Evolutionary conservation across 2,113 vertebrate species (phyloP).

Genomic region (Pampusana beccarii): DNA sequence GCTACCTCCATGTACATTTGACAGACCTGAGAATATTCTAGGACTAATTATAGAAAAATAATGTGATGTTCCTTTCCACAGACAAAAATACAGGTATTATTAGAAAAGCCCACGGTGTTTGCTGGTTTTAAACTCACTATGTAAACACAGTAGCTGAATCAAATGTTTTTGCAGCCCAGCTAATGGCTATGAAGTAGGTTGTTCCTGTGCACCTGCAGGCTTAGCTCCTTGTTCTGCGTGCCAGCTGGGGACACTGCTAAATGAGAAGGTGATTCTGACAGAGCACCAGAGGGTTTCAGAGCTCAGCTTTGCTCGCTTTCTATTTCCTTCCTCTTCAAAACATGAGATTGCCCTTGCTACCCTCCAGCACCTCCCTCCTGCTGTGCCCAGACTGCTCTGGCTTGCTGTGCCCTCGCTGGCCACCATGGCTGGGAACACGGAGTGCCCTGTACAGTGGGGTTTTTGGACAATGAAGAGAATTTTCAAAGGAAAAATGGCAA

Average conservation of each 20-base stretch:
- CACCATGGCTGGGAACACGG: neutral
- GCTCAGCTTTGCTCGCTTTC: neutral
- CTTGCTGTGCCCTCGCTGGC: neutral
- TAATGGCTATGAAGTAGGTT: neutral
- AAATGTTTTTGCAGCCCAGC: neutral
- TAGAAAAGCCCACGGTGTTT: neutral
- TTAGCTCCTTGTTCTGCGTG: neutral
- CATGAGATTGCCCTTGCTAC: neutral
- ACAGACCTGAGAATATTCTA: neutral
- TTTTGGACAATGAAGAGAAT: neutral
- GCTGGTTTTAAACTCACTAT: neutral
- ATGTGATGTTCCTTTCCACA: neutral
- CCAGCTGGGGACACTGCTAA: neutral
- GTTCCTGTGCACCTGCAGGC: neutral
- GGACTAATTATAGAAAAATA: neutral
- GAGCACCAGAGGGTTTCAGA: neutral
- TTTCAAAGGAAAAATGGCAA: neutral
- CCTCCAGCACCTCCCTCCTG: neutral
- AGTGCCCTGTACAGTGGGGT: neutral
- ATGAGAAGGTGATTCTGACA: neutral
- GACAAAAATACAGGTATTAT: neutral
- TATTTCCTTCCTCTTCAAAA: neutral
- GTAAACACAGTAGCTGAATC: neutral
- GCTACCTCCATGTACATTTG: neutral
- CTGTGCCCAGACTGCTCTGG: fast-evolving